Evolutionary conservation across 2,888 invertebrate species (phyloP).

Genomic region (Drosophila falleni): DNA sequence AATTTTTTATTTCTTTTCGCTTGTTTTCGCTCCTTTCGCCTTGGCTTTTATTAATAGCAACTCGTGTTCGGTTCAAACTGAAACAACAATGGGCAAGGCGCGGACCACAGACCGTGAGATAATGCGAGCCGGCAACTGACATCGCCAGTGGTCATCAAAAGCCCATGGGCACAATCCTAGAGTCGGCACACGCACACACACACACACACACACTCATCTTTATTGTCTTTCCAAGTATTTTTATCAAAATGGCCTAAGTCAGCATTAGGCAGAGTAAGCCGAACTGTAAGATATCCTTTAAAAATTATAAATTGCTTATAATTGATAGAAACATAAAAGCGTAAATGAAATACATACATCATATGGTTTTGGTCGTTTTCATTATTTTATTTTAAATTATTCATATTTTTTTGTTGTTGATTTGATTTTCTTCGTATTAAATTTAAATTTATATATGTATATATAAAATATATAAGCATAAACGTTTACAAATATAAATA

Average conservation of each 20-base stretch:
- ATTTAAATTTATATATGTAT: constrained; percentile 61
- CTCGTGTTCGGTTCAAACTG: constrained; percentile 54
- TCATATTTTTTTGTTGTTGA: constrained; percentile 44
- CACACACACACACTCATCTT: constrained; percentile 11
- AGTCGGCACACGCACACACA: constrained; percentile 6
- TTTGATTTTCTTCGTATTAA: constrained; percentile 46
- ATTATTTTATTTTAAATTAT: constrained; percentile 57
- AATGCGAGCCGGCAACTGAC: constrained; percentile 32
- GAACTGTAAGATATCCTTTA: neutral
- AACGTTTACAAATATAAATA: constrained; percentile 77
- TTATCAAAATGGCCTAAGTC: constrained; percentile 12
- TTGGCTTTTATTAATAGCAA: constrained; percentile 66
- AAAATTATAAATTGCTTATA: neutral
- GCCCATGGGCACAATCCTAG: constrained; percentile 35
- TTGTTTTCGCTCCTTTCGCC: constrained; percentile 19
- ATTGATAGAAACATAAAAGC: neutral
- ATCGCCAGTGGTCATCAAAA: constrained; percentile 29
- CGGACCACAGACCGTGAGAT: constrained; percentile 23
- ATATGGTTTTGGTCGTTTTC: constrained; percentile 51
- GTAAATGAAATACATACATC: neutral
- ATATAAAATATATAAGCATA: constrained; percentile 76
- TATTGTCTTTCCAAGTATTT: constrained; percentile 12
- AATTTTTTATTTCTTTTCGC: constrained; percentile 51
- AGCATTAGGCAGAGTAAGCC: neutral
- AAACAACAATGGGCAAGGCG: constrained; percentile 43